Base-by-base conservation (phyloP, 2,888 invertebrate species). In the Asteroscopus sphinx region DNA sequence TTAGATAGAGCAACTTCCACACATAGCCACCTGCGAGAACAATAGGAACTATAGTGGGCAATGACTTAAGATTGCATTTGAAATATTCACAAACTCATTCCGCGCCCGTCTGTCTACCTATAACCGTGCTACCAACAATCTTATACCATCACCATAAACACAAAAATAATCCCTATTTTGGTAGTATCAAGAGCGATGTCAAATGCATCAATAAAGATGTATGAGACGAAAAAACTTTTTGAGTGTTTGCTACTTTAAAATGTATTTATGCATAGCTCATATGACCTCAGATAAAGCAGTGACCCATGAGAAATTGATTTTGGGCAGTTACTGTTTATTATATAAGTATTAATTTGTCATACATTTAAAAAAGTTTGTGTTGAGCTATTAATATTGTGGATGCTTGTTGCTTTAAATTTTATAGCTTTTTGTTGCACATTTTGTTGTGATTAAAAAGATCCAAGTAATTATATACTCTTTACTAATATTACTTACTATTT, bases 71-170 rank as follows among this genome's bases (percentile, higher is more conserved):
- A 93, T 93, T 93, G 91, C 88, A 81, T 92, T 90, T 93, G 87
- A 93, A 93, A 93, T 93, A 93, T 93, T 91, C 92, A 93, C 89
- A 87, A 86, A 86, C 86, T 88, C 89, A 91, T 92, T 92, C 89
- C 89, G 89, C 85, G 87, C 89, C 88, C 87, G 89, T 81, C 87
- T 87, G 89, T 91, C 90, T 90, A 82, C 82, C 84, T 80, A 83
- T 88, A 89, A 87, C 85, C 65, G 71, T 77, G 81, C 86, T 83
- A 84, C 68, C 48, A 76, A 68, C 70, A 66, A 65, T 61, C 45
- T 64, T 59, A 55, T 55, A 57, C 21, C 28, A 47, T 40, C n/a
- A 3, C 6, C 7, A 39, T 9, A 36, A 63, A 66, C 6, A 21
- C 53, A 1, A 83, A 79, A 73, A 65, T 68, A 45, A 64, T 48